phyloP scores from a whole-genome alignment of 2,113 vertebrate genomes.

The Dromas ardeola region DNA sequence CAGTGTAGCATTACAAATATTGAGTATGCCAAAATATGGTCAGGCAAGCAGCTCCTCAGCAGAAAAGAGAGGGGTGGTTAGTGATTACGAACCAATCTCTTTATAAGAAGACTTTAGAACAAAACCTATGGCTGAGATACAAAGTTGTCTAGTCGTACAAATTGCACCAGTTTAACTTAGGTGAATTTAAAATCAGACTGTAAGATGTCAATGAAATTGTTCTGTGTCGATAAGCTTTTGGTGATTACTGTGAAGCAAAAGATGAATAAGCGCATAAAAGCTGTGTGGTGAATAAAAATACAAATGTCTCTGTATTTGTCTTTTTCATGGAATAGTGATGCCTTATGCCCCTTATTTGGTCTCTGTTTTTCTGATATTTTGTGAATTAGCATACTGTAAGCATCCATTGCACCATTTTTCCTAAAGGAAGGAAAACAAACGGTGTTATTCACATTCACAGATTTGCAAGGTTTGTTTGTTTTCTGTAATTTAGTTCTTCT shows the following conservation, averaged over 20 bases:
- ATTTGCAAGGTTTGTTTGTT: neutral
- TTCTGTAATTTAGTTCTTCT: neutral
- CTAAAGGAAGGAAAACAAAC: neutral
- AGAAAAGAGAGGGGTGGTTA: neutral
- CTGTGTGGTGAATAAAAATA: neutral
- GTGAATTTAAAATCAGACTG: neutral
- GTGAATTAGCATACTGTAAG: neutral
- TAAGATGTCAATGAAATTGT: neutral
- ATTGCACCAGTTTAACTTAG: neutral
- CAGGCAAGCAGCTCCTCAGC: neutral
- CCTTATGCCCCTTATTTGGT: neutral
- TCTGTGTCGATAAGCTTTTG: neutral
- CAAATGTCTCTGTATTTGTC: neutral
- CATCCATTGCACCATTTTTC: neutral
- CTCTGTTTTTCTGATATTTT: neutral
- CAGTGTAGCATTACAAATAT: neutral
- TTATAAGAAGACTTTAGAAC: neutral
- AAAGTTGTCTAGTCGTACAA: neutral
- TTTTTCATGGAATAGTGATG: neutral
- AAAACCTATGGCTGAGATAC: neutral
- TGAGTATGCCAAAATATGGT: neutral
- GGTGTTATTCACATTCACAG: neutral
- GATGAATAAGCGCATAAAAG: neutral
- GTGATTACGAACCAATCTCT: neutral
- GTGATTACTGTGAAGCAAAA: neutral